These are phyloP conservation scores for Xestia xanthographa DNA, from an alignment of 2,888 invertebrate genomes.

Conservation along the genomic window DNA sequence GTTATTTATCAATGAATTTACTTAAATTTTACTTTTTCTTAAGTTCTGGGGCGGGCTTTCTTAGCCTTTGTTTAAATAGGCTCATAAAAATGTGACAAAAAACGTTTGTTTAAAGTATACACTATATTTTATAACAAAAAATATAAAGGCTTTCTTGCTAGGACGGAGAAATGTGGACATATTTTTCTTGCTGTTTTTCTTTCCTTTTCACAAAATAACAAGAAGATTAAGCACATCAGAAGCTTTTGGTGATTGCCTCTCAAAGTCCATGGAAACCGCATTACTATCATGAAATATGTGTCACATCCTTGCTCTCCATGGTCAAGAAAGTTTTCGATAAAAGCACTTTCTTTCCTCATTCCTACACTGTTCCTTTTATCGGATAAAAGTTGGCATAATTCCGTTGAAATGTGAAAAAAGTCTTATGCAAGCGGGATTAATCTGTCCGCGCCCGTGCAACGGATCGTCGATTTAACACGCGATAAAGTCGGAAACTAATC, in stretches of 20 bases:
- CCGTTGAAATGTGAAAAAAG: slow-evolving; percentile 71
- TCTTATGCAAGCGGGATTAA: slow-evolving; percentile 79
- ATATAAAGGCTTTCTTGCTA: not conserved
- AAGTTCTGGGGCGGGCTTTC: slow-evolving; percentile 8
- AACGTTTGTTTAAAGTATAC: not conserved
- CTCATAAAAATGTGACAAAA: slow-evolving; percentile 5
- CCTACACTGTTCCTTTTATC: slow-evolving; percentile 59
- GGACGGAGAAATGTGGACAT: slow-evolving; percentile 3
- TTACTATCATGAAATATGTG: slow-evolving; percentile 58
- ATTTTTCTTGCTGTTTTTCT: slow-evolving; percentile 33
- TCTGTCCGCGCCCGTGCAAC: slow-evolving; percentile 78
- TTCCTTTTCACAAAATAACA: slow-evolving; percentile 30
- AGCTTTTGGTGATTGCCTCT: slow-evolving; percentile 36
- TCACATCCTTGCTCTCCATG: slow-evolving; percentile 46
- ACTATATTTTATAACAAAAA: slow-evolving; percentile 16
- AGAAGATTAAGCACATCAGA: slow-evolving; percentile 36
- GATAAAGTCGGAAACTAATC: slow-evolving; percentile 78
- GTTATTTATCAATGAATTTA: slow-evolving; percentile 65
- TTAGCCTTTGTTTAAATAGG: slow-evolving; percentile 18
- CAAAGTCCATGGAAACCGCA: slow-evolving; percentile 41
- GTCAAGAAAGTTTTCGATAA: slow-evolving; percentile 63
- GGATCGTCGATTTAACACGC: slow-evolving; percentile 80
- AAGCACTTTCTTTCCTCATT: slow-evolving; percentile 62
- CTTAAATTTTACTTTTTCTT: slow-evolving; percentile 46
- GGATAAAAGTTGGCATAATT: slow-evolving; percentile 66